A percentile compares a stretch with the other conserved stretches of the same genome.
Evolutionary conservation across 2,888 invertebrate species (phyloP).

Genomic region (Neria commutata): DNA sequence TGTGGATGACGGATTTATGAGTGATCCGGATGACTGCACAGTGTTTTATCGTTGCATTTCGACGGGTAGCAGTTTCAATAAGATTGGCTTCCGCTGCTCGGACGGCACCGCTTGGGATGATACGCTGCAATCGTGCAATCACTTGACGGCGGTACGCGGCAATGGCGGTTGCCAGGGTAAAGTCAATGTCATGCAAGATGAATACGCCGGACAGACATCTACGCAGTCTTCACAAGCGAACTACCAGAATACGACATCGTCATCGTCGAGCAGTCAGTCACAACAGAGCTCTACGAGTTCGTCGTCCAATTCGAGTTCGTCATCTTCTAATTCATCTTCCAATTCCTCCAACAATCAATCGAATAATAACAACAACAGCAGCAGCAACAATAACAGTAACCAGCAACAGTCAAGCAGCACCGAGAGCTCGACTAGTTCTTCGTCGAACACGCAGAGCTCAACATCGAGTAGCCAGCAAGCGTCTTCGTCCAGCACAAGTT

Average conservation of each 20-base stretch:
- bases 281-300: conserved; percentile 45
- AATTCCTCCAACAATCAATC: conserved; percentile 32
- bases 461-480: conserved; percentile 29
- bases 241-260: conserved; percentile 44
- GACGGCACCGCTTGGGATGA: conserved; percentile 81
- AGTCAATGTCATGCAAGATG: conserved; percentile 35
- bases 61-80: conserved; percentile 67
- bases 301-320: conserved; percentile 33
- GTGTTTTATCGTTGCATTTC: conserved; percentile 80
- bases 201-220: conserved; percentile 40
- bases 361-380: conserved; percentile 24
- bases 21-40: conserved; percentile 71
- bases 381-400: conserved; percentile 15
- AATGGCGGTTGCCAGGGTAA: conserved; percentile 62
- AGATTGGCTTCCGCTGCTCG: conserved; percentile 75
- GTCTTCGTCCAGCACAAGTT: not conserved
- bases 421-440: conserved; percentile 30
- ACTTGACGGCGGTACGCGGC: conserved; percentile 69
- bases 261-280: conserved; percentile 36
- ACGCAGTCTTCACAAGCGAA: conserved; percentile 45
- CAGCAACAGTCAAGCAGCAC: conserved; percentile 33
- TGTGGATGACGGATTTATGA: conserved; percentile 73
- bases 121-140: conserved; percentile 72
- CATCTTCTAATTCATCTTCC: conserved; percentile 26
- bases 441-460: conserved; percentile 12